A percentile compares a stretch with the other conserved stretches of the same genome.
phyloP scores from a whole-genome alignment of 2,797 vertebrate genomes.

The Pangasius larnaudii region DNA sequence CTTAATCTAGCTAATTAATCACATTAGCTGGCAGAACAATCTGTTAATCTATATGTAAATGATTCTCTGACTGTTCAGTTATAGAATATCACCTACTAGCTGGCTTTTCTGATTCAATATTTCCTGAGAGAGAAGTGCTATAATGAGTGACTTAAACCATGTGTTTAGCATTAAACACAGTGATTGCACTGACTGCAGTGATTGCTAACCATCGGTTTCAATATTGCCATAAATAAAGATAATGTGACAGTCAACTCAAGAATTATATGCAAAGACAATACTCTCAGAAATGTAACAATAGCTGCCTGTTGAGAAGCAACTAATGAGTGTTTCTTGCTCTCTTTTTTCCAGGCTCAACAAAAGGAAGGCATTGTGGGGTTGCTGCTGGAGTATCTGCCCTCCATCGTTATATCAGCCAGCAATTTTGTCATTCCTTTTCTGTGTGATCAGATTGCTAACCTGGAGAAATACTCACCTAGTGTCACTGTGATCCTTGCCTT shows the following conservation, averaged over 20 bases:
- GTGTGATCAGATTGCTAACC: constrained; percentile 76
- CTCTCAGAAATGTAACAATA: background rate
- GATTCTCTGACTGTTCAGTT: background rate
- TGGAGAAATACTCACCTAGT: constrained; percentile 80
- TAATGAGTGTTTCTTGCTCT: background rate
- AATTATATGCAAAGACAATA: background rate
- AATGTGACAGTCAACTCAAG: background rate
- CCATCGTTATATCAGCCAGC: constrained; percentile 81
- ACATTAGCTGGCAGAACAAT: background rate
- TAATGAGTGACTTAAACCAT: background rate
- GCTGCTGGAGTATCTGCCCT: constrained; percentile 81
- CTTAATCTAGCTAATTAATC: background rate
- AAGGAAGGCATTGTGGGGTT: constrained; percentile 70
- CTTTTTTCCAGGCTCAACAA: constrained; percentile 49
- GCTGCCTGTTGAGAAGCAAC: background rate
- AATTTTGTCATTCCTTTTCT: constrained; percentile 83
- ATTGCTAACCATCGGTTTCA: background rate
- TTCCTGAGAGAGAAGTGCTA: background rate
- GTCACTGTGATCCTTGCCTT: constrained; percentile 80
- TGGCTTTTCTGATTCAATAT: background rate
- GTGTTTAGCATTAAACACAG: background rate
- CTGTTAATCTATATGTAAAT: background rate
- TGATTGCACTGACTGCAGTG: background rate
- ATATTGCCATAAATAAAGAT: background rate
- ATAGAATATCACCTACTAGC: background rate